These are phyloP conservation scores for Papilio machaon DNA, from an alignment of 1,140 invertebrate genomes.

Conservation along the genomic window DNA sequence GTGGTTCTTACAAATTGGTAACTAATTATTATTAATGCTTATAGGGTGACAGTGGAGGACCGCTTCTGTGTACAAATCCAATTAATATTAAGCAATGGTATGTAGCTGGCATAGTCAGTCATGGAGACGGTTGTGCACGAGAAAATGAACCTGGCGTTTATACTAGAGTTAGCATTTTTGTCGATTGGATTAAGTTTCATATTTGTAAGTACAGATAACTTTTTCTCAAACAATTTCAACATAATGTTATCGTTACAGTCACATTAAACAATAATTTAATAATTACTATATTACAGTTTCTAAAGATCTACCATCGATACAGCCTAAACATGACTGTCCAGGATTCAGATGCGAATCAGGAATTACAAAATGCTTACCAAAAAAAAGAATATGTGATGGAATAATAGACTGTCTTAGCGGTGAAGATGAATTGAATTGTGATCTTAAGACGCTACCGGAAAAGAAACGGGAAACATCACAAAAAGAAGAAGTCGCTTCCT, in stretches of 20 bases:
- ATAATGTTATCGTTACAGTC: not conserved
- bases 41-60: conserved; percentile 90
- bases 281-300: conserved; percentile 71
- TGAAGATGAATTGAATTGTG: conserved; percentile 89
- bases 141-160: conserved; percentile 91
- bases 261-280: not conserved
- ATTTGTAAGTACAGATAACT: conserved; percentile 68
- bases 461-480: conserved; percentile 11
- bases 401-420: conserved; percentile 88
- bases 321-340: conserved; percentile 85
- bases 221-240: not conserved
- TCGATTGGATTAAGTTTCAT: conserved; percentile 87
- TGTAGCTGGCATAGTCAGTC: conserved; percentile 89
- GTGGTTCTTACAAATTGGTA: too few species aligned
- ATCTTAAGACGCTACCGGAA: conserved; percentile 46
- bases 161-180: conserved; percentile 87
- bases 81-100: conserved; percentile 85
- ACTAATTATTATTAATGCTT: conserved; percentile 17
- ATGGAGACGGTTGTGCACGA: conserved; percentile 91
- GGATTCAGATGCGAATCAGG: conserved; percentile 86
- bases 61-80: conserved; percentile 87
- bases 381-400: conserved; percentile 85
- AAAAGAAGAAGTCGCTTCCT: not conserved
- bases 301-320: conserved; percentile 70
- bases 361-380: conserved; percentile 85